These are phyloP conservation scores for Andrena chrysosceles DNA, from an alignment of 2,888 invertebrate species.

Conservation along the genomic window DNA sequence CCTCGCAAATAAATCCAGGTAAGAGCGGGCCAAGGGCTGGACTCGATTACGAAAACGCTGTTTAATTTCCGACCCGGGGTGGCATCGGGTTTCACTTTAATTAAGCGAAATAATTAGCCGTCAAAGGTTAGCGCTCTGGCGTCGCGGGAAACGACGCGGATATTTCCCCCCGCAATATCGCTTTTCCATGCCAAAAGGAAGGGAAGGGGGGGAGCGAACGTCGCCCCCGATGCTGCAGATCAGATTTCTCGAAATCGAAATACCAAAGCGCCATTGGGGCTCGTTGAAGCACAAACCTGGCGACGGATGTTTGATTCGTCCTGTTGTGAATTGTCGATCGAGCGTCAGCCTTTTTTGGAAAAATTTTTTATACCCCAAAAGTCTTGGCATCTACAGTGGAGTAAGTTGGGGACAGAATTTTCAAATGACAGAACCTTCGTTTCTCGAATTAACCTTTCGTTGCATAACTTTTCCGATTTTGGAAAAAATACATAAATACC, in stretches of 20 bases:
- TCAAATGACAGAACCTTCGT: no score
- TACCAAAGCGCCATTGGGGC: no score
- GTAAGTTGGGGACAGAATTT: no score
- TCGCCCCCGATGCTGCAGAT: slow-evolving; percentile 18
- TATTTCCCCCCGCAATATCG: slow-evolving; percentile 56
- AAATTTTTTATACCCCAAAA: no score
- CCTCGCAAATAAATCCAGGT: slow-evolving; percentile 60
- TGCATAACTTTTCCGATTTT: no score
- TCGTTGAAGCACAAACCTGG: no score
- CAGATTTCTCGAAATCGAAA: slow-evolving; percentile 48
- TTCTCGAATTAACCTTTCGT: no score
- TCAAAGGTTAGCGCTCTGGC: slow-evolving; percentile 60
- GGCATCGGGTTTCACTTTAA: slow-evolving; percentile 77
- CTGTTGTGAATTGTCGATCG: no score
- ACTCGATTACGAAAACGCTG: slow-evolving; percentile 71
- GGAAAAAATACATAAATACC: no score
- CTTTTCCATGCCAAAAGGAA: slow-evolving; percentile 15
- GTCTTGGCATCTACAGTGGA: no score
- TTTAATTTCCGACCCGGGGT: slow-evolving; percentile 66
- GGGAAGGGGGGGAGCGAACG: background rate
- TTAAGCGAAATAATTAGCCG: slow-evolving; percentile 79
- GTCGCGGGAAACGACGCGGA: slow-evolving; percentile 53
- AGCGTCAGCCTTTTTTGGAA: no score
- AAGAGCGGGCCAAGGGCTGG: slow-evolving; percentile 34
- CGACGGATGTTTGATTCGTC: no score